Evolutionary conservation across 2,113 vertebrate species (phyloP).

Genomic region (Cheilinus undulatus): DNA sequence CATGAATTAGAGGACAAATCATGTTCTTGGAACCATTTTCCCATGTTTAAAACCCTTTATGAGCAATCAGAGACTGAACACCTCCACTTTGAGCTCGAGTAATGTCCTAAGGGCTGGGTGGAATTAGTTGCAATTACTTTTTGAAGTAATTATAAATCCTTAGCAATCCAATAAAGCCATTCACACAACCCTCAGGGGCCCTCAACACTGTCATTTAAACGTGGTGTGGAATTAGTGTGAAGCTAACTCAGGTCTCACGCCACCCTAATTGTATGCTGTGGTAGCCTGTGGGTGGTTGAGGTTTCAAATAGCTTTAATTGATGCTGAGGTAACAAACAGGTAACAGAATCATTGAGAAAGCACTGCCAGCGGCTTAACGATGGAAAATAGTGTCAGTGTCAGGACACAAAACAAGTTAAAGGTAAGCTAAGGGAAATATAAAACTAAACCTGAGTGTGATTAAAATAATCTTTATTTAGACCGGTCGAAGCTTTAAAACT

Average conservation of each 20-base stretch:
- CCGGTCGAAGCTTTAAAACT: not conserved
- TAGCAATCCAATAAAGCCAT: constrained; percentile 55
- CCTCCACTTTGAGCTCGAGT: constrained; percentile 20
- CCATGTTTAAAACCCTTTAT: constrained; percentile 1
- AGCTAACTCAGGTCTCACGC: constrained; percentile 64
- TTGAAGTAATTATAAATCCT: constrained; percentile 70
- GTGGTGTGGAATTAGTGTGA: constrained; percentile 55
- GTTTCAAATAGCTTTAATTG: constrained; percentile 76
- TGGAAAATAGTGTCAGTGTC: constrained; percentile 49
- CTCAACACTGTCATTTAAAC: constrained; percentile 54
- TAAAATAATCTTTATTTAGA: not conserved
- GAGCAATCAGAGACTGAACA: constrained; percentile 22
- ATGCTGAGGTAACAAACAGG: constrained; percentile 71
- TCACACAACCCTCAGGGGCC: constrained; percentile 54
- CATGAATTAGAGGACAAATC: not conserved
- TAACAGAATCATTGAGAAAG: constrained; percentile 65
- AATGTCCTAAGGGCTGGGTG: constrained; percentile 53
- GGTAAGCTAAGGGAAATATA: constrained; percentile 1
- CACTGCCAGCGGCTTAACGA: constrained; percentile 46
- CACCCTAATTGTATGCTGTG: constrained; percentile 64
- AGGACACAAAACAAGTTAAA: constrained; percentile 14
- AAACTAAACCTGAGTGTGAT: not conserved
- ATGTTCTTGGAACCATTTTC: not conserved
- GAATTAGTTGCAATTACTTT: constrained; percentile 71
- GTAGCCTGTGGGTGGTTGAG: constrained; percentile 63